Evolutionary conservation across 2,797 vertebrate species (phyloP), one percentile per base, ranked within the genome.

Genomic region (Malacoctenus gilli): DNA sequence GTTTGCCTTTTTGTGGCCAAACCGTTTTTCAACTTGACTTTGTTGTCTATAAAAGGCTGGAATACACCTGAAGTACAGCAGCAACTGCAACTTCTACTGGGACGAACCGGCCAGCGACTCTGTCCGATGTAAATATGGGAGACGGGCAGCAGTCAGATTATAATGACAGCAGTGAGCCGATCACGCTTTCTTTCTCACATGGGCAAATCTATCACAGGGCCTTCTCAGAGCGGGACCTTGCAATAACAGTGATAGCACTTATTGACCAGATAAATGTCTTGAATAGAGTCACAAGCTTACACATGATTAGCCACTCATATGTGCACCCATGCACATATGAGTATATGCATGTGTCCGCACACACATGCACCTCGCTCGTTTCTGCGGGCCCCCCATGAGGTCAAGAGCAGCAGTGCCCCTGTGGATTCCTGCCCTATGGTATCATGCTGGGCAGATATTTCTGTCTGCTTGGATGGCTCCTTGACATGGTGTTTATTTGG

Each of bases 401-500:
- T 78, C 83, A 80, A 79, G 76, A 87, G 82, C 72, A 77, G 82
- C 80, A 61, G 84, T 81, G 60, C 82, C 87, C 87, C 85, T 37
- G 76, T 64, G 74, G 87, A 68, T 83, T 43, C 79, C 76, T 79
- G 67, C 71, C 75, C 86, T 69, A 61, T 61, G 73, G 84, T 87
- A 79, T 91, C 92, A 91, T 86, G 91, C 91, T 91, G 90, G 79
- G 91, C 85, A 79, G 87, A 92, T 91, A 92, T 93, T 91, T 86
- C 81, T 73, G 84, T 91, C 82, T 87, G 89, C 90, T 87, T 79
- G 86, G 89, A 84, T 91, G 90, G 81, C 82, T 91, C 84, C 84
- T 89, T 90, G 92, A 93, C 90, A 90, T 86, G 88, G 89, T 92
- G 91, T 92, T 92, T 92, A 92, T 92, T 92, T 90, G 90, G 90